Conservation (phyloP, 2,113 vertebrate species). For the Centropus bengalensis region DNA sequence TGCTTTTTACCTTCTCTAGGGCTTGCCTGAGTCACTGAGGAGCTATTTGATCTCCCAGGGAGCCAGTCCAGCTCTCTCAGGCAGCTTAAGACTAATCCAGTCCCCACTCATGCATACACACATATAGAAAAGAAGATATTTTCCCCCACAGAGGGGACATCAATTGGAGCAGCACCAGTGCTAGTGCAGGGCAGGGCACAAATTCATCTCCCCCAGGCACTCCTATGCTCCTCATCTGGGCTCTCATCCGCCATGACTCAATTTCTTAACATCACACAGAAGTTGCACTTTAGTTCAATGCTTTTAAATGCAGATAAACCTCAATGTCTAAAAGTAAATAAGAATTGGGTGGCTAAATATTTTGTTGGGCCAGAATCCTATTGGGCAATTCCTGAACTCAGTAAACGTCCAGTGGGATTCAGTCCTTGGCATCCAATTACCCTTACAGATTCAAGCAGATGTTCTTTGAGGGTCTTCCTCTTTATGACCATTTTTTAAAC, state of each 20-base stretch:
- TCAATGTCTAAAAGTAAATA: background rate
- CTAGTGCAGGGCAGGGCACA: background rate
- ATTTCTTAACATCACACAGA: background rate
- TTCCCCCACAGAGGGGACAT: background rate
- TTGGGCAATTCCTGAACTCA: background rate
- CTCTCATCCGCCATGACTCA: background rate
- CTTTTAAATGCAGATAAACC: background rate
- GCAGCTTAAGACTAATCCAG: background rate
- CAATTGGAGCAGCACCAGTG: background rate
- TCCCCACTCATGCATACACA: background rate
- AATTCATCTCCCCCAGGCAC: background rate
- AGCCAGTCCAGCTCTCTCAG: background rate
- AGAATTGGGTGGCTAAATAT: background rate
- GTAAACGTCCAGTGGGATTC: background rate
- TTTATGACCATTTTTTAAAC: background rate
- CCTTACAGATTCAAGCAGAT: background rate
- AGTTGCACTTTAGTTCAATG: background rate
- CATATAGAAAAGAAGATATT: background rate
- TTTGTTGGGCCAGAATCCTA: background rate
- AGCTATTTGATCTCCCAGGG: background rate
- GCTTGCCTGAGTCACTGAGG: background rate
- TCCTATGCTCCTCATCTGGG: rapidly evolving
- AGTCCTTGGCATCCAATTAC: background rate
- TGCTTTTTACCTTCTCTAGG: background rate
- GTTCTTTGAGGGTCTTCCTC: background rate